These are phyloP conservation scores for Tyto alba DNA, from an alignment of 2,113 vertebrate genomes.

Conservation along the genomic window DNA sequence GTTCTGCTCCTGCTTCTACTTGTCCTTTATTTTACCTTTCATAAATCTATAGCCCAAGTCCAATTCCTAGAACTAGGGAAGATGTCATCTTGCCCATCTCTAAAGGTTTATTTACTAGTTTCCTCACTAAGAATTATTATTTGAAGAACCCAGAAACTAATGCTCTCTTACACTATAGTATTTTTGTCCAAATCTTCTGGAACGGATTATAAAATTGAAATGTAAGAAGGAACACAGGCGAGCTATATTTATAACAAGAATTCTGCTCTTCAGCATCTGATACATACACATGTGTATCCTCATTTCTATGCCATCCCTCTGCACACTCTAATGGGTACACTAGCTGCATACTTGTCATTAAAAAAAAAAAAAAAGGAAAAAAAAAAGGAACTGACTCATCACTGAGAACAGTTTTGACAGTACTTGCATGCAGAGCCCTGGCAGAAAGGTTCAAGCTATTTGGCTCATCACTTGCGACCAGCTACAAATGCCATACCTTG, in stretches of 20 bases:
- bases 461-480: not conserved
- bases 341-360: slow-evolving; percentile 17
- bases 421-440: not conserved
- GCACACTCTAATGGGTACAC: slow-evolving; percentile 40
- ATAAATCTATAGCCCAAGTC: slow-evolving; percentile 29
- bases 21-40: slow-evolving; percentile 52
- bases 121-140: slow-evolving; percentile 43
- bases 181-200: slow-evolving; percentile 60
- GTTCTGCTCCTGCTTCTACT: not conserved
- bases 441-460: not conserved
- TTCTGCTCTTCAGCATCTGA: slow-evolving; percentile 41
- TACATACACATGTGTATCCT: slow-evolving; percentile 57
- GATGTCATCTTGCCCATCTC: slow-evolving; percentile 28
- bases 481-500: not conserved
- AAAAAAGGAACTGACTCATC: slow-evolving; percentile 39
- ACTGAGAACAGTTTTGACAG: slow-evolving; percentile 46
- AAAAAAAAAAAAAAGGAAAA: not conserved
- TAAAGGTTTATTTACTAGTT: slow-evolving; percentile 55
- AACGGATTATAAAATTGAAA: slow-evolving; percentile 61
- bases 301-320: slow-evolving; percentile 24
- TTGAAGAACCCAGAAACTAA: slow-evolving; percentile 37
- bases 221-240: slow-evolving; percentile 33
- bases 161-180: slow-evolving; percentile 13
- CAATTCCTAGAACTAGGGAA: slow-evolving; percentile 14
- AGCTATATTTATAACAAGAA: slow-evolving; percentile 54